Evolutionary conservation across 2,797 vertebrate species (phyloP).

Genomic region (Oophaga sylvatica): DNA sequence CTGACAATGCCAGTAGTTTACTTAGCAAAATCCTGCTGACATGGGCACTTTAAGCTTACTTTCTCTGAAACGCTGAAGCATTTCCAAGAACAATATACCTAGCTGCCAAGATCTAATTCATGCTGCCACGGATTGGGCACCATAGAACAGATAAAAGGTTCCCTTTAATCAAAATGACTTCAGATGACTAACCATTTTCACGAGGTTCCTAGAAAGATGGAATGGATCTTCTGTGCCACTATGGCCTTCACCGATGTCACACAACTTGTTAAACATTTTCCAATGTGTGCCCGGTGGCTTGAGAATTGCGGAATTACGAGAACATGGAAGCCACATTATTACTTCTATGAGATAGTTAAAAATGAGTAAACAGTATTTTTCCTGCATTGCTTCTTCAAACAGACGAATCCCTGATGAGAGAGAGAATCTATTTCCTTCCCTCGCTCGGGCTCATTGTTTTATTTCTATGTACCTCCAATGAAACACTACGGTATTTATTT

Average conservation of each 20-base stretch:
- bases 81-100: too few relatives aligned
- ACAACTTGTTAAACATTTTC: background rate
- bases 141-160: too few relatives aligned
- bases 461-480: constrained; percentile 56
- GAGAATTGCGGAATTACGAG: constrained; percentile 10
- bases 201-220: background rate
- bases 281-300: background rate
- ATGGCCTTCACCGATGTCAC: background rate
- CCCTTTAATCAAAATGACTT: too few relatives aligned
- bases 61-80: too few relatives aligned
- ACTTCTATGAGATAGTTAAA: constrained; percentile 50
- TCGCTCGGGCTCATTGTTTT: constrained; percentile 52
- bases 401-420: constrained; percentile 57
- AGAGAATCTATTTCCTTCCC: constrained; percentile 51
- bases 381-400: constrained; percentile 48
- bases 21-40: too few relatives aligned
- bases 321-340: constrained; percentile 26
- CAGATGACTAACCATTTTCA: background rate
- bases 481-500: constrained; percentile 69
- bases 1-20: too few relatives aligned
- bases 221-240: background rate
- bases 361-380: constrained; percentile 58
- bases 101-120: too few relatives aligned
- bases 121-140: too few relatives aligned
- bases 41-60: too few relatives aligned